Evolutionary conservation across 2,113 vertebrate genomes (phyloP), one percentile per base, ranked within the genome.

Genomic region (Micronisus gabar): DNA sequence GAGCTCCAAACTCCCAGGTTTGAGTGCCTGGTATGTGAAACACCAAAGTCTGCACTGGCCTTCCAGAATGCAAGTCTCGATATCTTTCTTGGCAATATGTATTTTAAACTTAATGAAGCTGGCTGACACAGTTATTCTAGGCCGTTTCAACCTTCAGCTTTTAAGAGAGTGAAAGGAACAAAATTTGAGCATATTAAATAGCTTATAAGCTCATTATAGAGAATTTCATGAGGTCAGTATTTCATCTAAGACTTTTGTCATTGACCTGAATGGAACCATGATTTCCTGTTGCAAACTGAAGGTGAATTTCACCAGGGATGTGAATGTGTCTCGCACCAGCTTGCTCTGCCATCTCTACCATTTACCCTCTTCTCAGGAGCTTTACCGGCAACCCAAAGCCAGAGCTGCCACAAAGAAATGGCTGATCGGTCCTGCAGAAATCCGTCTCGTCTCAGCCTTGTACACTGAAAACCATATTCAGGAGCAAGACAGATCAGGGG

Each of bases 1-100:
- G 0, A 79, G 21, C 23, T 52, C 18, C n/a, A 41, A 0, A 27
- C n/a, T 58, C n/a, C n/a, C 67, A 47, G 41, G 38, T 34, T 2
- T 83, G 88, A 70, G 45, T 16, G 21, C 3, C 16, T 11, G n/a
- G 18, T 10, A 5, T 3, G 9, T 70, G 82, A 74, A 55, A 40
- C 41, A 11, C 47, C 56, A 45, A 11, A 29, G 27, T 6, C 29
- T 21, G 27, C 41, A 21, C 48, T 81, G 67, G 50, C 5, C 22
- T 76, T n/a, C 30, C 82, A 86, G 52, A 70, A 36, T 25, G 23
- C 27, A 52, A 73, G 13, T 26, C 43, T 78, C 67, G 71, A 32
- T 47, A 45, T 13, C 38, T 43, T 36, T 25, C 80, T n/a, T 71
- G 38, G 9, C n/a, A 73, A 6, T 5, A 25, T 1, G 17, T 21